Percentiles rank a stretch among this genome's conserved stretches.
These are phyloP conservation scores for Corbicula japonica DNA, from an alignment of 2,888 invertebrate genomes.

Conservation along the genomic window DNA sequence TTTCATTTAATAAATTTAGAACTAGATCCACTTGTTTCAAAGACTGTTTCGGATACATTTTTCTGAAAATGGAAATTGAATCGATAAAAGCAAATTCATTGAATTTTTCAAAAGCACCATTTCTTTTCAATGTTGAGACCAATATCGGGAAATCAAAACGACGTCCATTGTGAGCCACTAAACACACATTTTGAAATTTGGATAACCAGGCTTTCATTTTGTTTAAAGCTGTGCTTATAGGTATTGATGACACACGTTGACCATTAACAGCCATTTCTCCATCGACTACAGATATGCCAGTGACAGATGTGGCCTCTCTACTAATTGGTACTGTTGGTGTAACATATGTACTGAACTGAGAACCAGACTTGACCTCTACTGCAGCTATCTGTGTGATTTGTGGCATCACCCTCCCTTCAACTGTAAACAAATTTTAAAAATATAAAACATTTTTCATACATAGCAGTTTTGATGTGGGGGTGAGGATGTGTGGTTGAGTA, in stretches of 20 bases:
- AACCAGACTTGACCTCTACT: slow-evolving; percentile 7
- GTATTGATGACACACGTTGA: background rate
- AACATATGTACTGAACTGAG: slow-evolving; percentile 17
- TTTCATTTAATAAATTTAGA: background rate
- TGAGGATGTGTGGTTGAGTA: no score
- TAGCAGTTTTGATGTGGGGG: no score
- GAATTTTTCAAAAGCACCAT: no score
- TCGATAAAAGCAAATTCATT: no score
- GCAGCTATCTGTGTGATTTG: slow-evolving; percentile 54
- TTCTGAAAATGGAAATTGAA: no score
- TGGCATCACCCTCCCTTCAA: slow-evolving; percentile 33
- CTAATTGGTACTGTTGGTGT: slow-evolving; percentile 31
- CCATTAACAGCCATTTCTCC: slow-evolving; percentile 26
- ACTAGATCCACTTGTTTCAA: background rate
- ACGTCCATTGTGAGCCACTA: slow-evolving; percentile 51
- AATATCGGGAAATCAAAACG: no score
- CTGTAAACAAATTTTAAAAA: slow-evolving; percentile 32
- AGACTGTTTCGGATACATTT: background rate
- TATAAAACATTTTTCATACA: no score
- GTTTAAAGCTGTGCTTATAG: background rate
- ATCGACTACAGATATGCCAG: slow-evolving; percentile 20
- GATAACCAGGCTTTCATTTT: slow-evolving; percentile 27
- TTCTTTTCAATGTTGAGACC: background rate
- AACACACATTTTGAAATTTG: slow-evolving; percentile 23
- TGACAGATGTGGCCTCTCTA: slow-evolving; percentile 20